Evolutionary conservation across 2,888 invertebrate genomes (phyloP).

Genomic region (Yponomeuta evonymella): DNA sequence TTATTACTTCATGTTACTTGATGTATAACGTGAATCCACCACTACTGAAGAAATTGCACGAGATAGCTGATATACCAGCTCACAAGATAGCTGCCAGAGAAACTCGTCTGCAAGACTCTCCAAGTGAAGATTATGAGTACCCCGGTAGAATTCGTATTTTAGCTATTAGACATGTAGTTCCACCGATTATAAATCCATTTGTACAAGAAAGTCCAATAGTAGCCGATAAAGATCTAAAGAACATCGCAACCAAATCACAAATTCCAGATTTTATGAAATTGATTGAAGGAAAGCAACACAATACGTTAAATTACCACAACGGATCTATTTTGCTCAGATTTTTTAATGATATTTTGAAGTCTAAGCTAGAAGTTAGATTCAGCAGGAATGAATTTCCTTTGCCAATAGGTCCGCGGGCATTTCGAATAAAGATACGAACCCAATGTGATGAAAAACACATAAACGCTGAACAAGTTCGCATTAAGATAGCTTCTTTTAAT

Average conservation of each 20-base stretch:
- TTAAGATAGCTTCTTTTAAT: background rate
- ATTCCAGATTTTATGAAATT: background rate
- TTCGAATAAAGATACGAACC: background rate
- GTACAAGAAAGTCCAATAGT: background rate
- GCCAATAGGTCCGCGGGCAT: background rate
- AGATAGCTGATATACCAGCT: background rate
- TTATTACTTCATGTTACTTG: background rate
- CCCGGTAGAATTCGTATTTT: background rate
- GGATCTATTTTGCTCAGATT: background rate
- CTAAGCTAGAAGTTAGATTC: background rate
- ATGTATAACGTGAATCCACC: background rate
- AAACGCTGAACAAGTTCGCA: background rate
- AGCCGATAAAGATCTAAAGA: background rate
- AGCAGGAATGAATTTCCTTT: background rate
- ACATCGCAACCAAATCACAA: background rate
- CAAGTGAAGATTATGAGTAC: background rate
- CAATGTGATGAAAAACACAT: background rate
- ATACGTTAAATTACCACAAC: background rate
- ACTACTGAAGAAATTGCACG: background rate
- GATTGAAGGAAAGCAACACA: background rate
- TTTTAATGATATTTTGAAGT: background rate
- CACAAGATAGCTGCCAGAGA: background rate
- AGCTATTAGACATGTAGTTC: background rate
- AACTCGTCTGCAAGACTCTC: background rate
- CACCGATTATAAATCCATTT: background rate